Evolutionary conservation across 1,140 invertebrate genomes (phyloP).

Genomic region (Lordiphosa collinella): DNA sequence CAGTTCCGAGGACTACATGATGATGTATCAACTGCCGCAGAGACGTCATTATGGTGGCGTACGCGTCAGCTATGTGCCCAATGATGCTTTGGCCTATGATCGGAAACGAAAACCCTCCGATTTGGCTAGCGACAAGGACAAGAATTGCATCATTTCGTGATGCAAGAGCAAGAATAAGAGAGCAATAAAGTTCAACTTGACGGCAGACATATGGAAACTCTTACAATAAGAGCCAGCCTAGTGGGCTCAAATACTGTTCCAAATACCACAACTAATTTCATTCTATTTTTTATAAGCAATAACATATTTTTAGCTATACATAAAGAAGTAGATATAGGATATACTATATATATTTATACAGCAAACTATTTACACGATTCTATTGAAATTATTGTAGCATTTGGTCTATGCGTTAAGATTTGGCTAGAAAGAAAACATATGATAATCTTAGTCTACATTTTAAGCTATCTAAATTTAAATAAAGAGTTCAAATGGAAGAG

Average conservation of each 20-base stretch:
- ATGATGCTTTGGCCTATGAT: conserved; percentile 90
- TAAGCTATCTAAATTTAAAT: conserved; percentile 24
- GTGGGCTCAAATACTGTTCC: conserved; percentile 51
- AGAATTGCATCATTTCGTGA: conserved; percentile 87
- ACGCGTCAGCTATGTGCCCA: conserved; percentile 93
- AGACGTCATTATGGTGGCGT: conserved; percentile 91
- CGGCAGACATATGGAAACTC: conserved; percentile 28
- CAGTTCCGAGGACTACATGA: conserved; percentile 90
- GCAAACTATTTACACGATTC: too few relatives aligned
- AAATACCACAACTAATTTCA: conserved; percentile 29
- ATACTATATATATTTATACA: too few relatives aligned
- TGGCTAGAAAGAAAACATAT: too few relatives aligned
- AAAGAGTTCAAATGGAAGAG: background rate
- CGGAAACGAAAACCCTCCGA: conserved; percentile 83
- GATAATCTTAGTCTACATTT: background rate
- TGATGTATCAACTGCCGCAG: conserved; percentile 90
- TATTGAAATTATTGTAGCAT: too few relatives aligned
- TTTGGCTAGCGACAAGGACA: conserved; percentile 81
- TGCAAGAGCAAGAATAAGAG: conserved; percentile 28
- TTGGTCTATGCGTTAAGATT: too few relatives aligned
- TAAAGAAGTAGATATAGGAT: too few relatives aligned
- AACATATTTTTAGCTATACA: too few relatives aligned
- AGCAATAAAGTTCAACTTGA: conserved; percentile 74
- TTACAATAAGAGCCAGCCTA: conserved; percentile 35
- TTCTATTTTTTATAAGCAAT: too few relatives aligned